These are phyloP conservation scores for Palloptera scutellata DNA, from an alignment of 2,888 invertebrate genomes.

Conservation along the genomic window DNA sequence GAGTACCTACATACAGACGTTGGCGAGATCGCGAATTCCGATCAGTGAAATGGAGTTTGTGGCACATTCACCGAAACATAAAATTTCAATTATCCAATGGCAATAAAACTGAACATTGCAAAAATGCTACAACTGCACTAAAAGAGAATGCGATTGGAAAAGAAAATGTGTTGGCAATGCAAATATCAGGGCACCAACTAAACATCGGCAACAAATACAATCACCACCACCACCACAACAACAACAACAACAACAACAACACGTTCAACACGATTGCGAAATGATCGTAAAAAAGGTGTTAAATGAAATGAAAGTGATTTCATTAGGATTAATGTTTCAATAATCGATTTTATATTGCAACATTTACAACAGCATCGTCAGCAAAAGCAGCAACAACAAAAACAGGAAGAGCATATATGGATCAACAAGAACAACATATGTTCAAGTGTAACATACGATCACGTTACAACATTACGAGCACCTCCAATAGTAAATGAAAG, in stretches of 20 bases:
- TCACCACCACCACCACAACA: slow-evolving; percentile 17
- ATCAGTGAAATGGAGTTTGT: slow-evolving; percentile 21
- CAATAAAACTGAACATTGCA: slow-evolving; percentile 39
- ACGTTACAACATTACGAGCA: slow-evolving; percentile 7
- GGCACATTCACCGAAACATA: slow-evolving; percentile 46
- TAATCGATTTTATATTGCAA: slow-evolving; percentile 52
- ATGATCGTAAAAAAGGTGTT: slow-evolving; percentile 51
- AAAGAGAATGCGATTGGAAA: neutral
- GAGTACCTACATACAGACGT: slow-evolving; percentile 7
- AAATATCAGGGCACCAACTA: slow-evolving; percentile 27
- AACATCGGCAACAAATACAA: slow-evolving; percentile 29
- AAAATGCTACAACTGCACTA: slow-evolving; percentile 32
- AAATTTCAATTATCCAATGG: slow-evolving; percentile 57
- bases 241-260: slow-evolving; percentile 30
- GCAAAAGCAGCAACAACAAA: slow-evolving; percentile 28
- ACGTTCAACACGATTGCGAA: slow-evolving; percentile 34
- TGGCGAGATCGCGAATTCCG: slow-evolving; percentile 20
- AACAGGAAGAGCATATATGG: neutral
- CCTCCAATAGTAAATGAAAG: neutral
- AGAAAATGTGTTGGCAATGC: slow-evolving; percentile 3
- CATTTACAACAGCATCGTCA: slow-evolving; percentile 23
- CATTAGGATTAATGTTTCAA: slow-evolving; percentile 60
- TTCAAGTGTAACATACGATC: slow-evolving; percentile 17
- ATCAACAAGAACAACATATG: slow-evolving; percentile 5
- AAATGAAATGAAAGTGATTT: slow-evolving; percentile 53